Evolutionary conservation across 2,113 vertebrate genomes (phyloP).

Genomic region (Pedetes capensis): DNA sequence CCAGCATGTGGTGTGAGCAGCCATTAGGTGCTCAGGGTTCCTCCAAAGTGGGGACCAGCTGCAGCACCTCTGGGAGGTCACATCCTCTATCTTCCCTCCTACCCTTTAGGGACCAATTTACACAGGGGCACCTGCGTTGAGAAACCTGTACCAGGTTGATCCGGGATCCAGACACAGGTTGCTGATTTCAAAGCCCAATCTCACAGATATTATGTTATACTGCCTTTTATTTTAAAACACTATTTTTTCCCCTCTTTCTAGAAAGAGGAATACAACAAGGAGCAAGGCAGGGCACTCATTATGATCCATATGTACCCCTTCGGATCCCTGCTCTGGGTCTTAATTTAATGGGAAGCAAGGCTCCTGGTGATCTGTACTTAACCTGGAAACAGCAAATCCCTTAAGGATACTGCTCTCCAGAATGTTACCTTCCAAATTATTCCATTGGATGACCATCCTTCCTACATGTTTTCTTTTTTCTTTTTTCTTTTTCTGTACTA

Average conservation of each 20-base stretch:
- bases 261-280: background rate
- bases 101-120: background rate
- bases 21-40: background rate
- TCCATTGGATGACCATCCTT: background rate
- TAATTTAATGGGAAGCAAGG: background rate
- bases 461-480: too few relatives aligned
- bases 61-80: background rate
- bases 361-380: background rate
- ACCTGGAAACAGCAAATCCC: background rate
- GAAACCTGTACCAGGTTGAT: background rate
- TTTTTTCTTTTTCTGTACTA: too few relatives aligned
- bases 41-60: background rate
- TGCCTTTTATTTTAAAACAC: background rate
- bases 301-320: background rate
- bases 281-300: background rate
- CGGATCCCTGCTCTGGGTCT: background rate
- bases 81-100: background rate
- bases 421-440: background rate
- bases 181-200: background rate
- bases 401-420: background rate
- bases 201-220: background rate
- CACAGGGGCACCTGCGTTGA: background rate
- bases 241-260: background rate
- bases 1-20: background rate
- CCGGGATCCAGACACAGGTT: background rate